Evolutionary conservation across 2,113 vertebrate species (phyloP).

Genomic region (Strix aluco): DNA sequence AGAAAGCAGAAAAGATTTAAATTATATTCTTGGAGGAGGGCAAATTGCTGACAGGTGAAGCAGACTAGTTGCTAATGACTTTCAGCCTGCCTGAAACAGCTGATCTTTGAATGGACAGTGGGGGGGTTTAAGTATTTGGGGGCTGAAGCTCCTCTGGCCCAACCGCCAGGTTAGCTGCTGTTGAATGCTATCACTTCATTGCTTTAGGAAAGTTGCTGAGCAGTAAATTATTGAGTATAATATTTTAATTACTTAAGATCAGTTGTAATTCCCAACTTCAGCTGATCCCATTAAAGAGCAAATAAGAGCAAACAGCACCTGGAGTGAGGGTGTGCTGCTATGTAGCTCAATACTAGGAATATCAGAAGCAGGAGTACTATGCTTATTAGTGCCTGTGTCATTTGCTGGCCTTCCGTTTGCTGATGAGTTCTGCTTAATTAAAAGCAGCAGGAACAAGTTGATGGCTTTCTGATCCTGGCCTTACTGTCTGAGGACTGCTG

Average conservation of each 20-base stretch:
- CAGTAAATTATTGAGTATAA: not conserved
- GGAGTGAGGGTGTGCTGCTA: not conserved
- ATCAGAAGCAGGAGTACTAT: not conserved
- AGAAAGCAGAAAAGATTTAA: not conserved
- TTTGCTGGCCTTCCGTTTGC: not conserved
- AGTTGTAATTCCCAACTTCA: not conserved
- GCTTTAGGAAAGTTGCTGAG: not conserved
- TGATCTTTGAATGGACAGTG: not conserved
- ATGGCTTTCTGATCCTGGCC: not conserved
- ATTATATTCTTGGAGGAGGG: not conserved
- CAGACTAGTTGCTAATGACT: not conserved
- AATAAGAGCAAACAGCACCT: not conserved
- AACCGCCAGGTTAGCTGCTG: not conserved
- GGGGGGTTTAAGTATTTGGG: not conserved
- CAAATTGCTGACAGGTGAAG: not conserved
- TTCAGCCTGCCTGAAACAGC: not conserved
- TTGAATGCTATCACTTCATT: not conserved
- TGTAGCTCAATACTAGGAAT: not conserved
- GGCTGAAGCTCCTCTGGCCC: not conserved
- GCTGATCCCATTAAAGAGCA: not conserved
- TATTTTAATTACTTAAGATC: not conserved
- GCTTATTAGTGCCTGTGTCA: not conserved
- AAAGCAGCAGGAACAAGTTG: not conserved
- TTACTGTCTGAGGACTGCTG: not conserved
- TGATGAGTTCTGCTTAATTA: slow-evolving; percentile 7